Base-by-base conservation (phyloP, 2,797 vertebrate genomes). In the Pantherophis vulpinus region DNA sequence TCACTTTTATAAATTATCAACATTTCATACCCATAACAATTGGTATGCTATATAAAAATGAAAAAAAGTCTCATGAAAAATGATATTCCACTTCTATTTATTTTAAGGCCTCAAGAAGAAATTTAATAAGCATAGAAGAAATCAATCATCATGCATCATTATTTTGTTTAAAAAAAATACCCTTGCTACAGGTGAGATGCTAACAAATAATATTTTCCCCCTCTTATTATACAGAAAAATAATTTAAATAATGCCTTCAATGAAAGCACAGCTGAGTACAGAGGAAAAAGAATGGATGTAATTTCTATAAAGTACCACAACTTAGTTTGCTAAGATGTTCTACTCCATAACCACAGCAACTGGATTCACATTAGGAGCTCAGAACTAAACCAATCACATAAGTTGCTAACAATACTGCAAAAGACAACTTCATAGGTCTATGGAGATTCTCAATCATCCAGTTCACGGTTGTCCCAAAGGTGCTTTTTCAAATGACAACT, bases 101-200 rank as follows among this genome's bases (percentile, higher is more conserved):
- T 95, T 94, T 96, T 29, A 29, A 89, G 94, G 90, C 93, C 86
- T 91, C 94, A 94, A 86, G 91, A 91, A 95, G 95, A 95, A 96
- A 95, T 96, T 97, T 95, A 94, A 96, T 96, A 97, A 96, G 96
- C 95, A 96, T 29, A 96, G 95, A 95, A 96, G 89, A 96, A 97
- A 97, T 96, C 95, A 92, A 96, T 97, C 95, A 92, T 91, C 90
- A 60, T 4, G 14, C 88, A 90, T 79, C 60, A 91, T 79, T 90
- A 74, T 86, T 94, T 92, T 93, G 14, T 91, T 4, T 3, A 0
- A 0, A 20, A 20, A 74, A 92, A 91, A 25, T 63, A 66, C 4
- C 14, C 93, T 88, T 86, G 60, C 55, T 25, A 42, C 37, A 47
- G 37, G 74, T 83, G 10, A 83, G 74, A 83, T 47, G 10, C 37